phyloP scores from a whole-genome alignment of 2,888 invertebrate genomes.

The Boloria euphrosyne region DNA sequence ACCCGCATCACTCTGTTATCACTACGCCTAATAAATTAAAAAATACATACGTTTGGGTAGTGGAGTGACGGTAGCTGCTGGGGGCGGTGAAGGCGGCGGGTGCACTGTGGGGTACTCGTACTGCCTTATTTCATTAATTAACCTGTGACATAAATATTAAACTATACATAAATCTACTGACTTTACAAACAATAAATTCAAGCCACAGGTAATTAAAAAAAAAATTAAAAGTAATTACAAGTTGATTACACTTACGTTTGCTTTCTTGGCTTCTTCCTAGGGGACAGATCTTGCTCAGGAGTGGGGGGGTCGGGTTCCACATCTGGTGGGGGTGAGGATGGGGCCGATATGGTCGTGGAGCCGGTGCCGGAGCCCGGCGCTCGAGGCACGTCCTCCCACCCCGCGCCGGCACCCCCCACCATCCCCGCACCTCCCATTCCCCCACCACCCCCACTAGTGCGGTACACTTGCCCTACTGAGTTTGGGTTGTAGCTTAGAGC shows the following conservation, averaged over 20 bases:
- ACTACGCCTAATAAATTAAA: too few species aligned
- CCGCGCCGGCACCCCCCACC: conserved; percentile 42
- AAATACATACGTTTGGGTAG: conserved; percentile 67
- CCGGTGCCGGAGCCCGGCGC: conserved; percentile 74
- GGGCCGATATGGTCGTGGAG: conserved; percentile 93
- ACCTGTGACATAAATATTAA: conserved; percentile 48
- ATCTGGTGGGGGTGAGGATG: conserved; percentile 89
- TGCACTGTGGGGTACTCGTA: conserved; percentile 72
- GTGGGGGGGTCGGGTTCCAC: conserved; percentile 75
- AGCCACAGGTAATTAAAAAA: too few species aligned
- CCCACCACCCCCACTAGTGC: conserved; percentile 22
- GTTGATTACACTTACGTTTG: conserved; percentile 86
- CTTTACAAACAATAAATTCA: too few species aligned
- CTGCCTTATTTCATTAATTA: conserved; percentile 69
- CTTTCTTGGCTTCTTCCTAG: conserved; percentile 95
- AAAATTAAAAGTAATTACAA: background rate
- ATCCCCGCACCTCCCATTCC: conserved; percentile 60
- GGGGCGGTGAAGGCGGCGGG: conserved; percentile 64
- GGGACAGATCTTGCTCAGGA: conserved; percentile 70
- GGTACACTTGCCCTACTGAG: conserved; percentile 35
- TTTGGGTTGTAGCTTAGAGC: conserved; percentile 21
- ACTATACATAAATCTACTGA: background rate
- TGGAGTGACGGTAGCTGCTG: conserved; percentile 57
- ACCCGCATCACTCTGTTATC: too few species aligned
- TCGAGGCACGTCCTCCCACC: conserved; percentile 59